phyloP scores from a whole-genome alignment of 2,797 vertebrate species.

The Pseudochaenichthys georgianus region DNA sequence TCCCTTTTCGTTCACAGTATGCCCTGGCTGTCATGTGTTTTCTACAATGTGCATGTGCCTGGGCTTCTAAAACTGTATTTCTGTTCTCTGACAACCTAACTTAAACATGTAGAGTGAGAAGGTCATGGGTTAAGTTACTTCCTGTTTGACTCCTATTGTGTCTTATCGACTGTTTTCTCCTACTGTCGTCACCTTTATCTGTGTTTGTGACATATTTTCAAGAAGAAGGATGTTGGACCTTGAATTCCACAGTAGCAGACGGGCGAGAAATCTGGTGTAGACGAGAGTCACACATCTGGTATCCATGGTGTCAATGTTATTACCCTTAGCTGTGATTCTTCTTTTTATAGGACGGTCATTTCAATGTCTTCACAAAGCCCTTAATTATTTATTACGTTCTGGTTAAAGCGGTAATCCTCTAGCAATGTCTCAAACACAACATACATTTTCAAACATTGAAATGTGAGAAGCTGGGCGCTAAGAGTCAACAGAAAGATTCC shows the following conservation, averaged over 20 bases:
- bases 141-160: neutral
- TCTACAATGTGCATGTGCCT: neutral
- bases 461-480: neutral
- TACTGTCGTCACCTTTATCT: slow-evolving; percentile 31
- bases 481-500: slow-evolving; percentile 17
- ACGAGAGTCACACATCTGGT: neutral
- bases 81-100: neutral
- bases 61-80: too few relatives aligned
- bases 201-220: slow-evolving; percentile 20
- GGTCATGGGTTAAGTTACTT: neutral
- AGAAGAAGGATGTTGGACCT: slow-evolving; percentile 7
- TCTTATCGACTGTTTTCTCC: slow-evolving; percentile 29
- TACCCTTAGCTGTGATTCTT: slow-evolving; percentile 3
- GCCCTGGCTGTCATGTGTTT: slow-evolving; percentile 40
- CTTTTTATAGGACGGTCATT: neutral
- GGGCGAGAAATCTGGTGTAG: neutral
- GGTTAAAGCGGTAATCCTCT: neutral
- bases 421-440: neutral
- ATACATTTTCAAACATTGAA: neutral
- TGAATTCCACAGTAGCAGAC: neutral
- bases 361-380: neutral
- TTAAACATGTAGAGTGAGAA: neutral
- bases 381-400: neutral
- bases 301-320: neutral
- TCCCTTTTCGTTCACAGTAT: slow-evolving; percentile 4